Evolutionary conservation across 2,113 vertebrate species (phyloP).

Genomic region (Aramus guarauna): DNA sequence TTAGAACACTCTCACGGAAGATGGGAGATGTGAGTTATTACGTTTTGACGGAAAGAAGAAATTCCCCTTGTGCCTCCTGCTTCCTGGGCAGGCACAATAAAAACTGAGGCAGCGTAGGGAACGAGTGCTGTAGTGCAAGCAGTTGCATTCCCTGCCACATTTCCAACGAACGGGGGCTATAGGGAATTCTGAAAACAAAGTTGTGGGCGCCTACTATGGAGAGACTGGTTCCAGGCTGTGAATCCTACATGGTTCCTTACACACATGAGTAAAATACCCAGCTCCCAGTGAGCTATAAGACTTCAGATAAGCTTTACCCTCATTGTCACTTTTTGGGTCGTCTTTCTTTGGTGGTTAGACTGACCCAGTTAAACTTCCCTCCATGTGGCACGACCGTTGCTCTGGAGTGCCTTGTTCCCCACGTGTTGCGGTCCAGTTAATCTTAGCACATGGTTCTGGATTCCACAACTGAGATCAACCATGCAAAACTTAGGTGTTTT

Average conservation of each 20-base stretch:
- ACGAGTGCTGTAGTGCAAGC: not conserved
- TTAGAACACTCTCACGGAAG: not conserved
- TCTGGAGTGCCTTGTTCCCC: not conserved
- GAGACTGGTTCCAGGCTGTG: not conserved
- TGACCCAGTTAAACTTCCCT: not conserved
- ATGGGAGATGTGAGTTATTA: not conserved
- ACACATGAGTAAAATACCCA: not conserved
- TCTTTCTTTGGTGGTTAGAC: not conserved
- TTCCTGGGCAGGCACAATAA: not conserved
- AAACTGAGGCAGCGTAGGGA: too few relatives aligned
- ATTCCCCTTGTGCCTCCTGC: not conserved
- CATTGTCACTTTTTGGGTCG: not conserved
- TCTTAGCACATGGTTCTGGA: not conserved
- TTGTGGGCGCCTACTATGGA: not conserved
- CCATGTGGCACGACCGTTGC: not conserved
- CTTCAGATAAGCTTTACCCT: not conserved
- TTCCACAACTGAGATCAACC: not conserved
- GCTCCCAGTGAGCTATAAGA: not conserved
- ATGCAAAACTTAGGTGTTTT: not conserved
- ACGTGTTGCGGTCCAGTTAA: rapidly evolving
- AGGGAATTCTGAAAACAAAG: not conserved
- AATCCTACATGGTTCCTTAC: not conserved
- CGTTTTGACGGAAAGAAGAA: not conserved
- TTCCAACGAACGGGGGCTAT: not conserved
- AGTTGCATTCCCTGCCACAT: not conserved